Conservation (phyloP, 2,888 invertebrate genomes). For the Ormyrus rosae region DNA sequence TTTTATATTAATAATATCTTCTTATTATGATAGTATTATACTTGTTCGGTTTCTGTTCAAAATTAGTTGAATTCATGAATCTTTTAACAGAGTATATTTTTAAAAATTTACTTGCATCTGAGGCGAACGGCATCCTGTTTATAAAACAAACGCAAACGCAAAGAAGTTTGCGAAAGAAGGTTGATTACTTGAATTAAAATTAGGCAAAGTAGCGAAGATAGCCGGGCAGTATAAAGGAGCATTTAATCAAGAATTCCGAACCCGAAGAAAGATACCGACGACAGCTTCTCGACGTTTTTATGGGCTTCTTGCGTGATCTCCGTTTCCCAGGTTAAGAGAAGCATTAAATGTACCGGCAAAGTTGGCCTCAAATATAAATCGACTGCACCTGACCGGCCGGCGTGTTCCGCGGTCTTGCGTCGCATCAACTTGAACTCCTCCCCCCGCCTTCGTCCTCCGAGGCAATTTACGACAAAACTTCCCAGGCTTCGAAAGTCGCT, state of each 20-base stretch:
- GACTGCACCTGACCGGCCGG: constrained; percentile 39
- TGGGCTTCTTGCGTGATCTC: constrained; percentile 34
- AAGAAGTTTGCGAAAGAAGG: neutral
- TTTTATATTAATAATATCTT: no score
- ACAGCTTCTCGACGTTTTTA: constrained; percentile 26
- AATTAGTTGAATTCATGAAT: no score
- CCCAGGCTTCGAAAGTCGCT: constrained; percentile 55
- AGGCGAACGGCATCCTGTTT: neutral
- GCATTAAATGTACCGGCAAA: constrained; percentile 46
- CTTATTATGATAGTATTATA: no score
- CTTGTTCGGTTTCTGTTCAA: no score
- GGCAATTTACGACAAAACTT: constrained; percentile 60
- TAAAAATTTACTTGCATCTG: no score
- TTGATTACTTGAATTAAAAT: constrained; percentile 16
- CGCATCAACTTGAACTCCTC: constrained; percentile 58
- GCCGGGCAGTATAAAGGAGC: neutral
- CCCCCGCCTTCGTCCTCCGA: neutral
- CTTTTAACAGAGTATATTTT: no score
- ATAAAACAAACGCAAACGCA: neutral
- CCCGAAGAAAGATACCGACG: constrained; percentile 9
- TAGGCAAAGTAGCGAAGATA: neutral
- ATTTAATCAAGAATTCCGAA: constrained; percentile 11
- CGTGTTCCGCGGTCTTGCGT: constrained; percentile 33
- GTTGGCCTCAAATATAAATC: constrained; percentile 58
- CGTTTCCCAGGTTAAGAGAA: constrained; percentile 1